Evolutionary conservation across 2,113 vertebrate genomes (phyloP).

Genomic region (Nibea coibor): DNA sequence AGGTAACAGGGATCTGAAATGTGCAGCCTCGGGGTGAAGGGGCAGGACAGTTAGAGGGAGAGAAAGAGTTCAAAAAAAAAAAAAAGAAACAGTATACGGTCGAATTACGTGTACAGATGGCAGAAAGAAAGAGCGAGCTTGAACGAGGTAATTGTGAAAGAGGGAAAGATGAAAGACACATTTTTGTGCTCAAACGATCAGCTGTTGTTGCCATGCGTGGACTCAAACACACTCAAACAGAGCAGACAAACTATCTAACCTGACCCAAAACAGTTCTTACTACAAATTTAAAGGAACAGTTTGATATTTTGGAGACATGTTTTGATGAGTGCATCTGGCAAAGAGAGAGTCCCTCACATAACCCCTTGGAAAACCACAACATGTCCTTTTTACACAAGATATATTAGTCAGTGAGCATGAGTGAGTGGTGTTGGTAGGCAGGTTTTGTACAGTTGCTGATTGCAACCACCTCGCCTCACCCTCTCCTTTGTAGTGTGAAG

Average conservation of each 20-base stretch:
- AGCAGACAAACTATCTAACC: neutral
- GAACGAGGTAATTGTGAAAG: constrained; percentile 30
- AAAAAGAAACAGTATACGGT: constrained; percentile 24
- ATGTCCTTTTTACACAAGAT: neutral
- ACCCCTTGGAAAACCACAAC: neutral
- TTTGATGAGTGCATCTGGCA: too few species aligned
- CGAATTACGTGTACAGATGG: constrained; percentile 61
- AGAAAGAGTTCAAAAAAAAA: neutral
- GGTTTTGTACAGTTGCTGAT: too few species aligned
- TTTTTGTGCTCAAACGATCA: constrained; percentile 12
- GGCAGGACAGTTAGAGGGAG: constrained; percentile 27
- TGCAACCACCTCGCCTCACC: too few species aligned
- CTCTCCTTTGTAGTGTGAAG: too few species aligned
- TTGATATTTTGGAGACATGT: neutral
- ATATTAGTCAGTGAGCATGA: neutral
- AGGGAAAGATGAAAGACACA: constrained; percentile 14
- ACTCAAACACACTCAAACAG: constrained; percentile 3
- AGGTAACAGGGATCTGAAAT: constrained; percentile 61
- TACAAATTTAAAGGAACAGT: neutral
- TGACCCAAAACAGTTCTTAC: neutral
- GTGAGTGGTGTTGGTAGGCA: neutral
- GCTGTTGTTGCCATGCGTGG: neutral
- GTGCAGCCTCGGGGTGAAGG: constrained; percentile 58
- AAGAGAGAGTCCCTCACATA: neutral
- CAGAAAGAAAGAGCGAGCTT: constrained; percentile 22